Base-by-base conservation (phyloP, 2,888 invertebrate species). In the Phyllotreta cruciferae region DNA sequence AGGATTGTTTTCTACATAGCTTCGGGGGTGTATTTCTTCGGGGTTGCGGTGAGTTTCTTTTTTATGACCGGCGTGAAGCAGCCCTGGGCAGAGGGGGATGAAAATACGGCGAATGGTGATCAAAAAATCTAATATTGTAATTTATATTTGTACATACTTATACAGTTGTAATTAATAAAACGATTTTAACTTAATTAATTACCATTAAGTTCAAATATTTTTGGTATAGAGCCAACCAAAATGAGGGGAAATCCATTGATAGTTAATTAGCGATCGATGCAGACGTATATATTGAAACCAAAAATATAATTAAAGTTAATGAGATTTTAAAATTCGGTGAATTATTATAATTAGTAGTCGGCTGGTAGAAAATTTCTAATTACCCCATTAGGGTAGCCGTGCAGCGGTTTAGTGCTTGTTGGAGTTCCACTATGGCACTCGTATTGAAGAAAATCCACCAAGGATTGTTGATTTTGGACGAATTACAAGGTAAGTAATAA, bases 1-100 rank as follows among this genome's bases (percentile, higher is more conserved):
- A 87, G 90, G 65, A 82, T 87, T 34, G 91, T 96, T 6, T 95
- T 95, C 81, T 92, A 91, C 81, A 89, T 94, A 72, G 89, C 93
- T 0, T 90, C 92, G 71, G 85, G 85, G 62, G 87, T 96, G 74
- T 96, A 96, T 77, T 82, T 92, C 0, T 67, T 90, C 7, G 96
- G 95, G 0, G 36, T 56, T 13, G 24, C 41, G 7, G 11, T 42
- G 8, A 44, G 35, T 44, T 56, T 56, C 8, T 13, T 56, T 1
- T 56, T 56, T 35, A 56, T 36, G 4, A 35, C 44, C 8, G 56
- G 56, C 1, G 44, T 36, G 9, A 56, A 45, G 45, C 56, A 56
- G 45, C 36, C 56, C 13, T 56, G 56, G 56, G 56, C 44, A 5
- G 56, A 55, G n/a, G n/a, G 5, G 14, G 35, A 4, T 10, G 35